Evolutionary conservation across 2,888 invertebrate genomes (phyloP).

Genomic region (Nezara viridula): DNA sequence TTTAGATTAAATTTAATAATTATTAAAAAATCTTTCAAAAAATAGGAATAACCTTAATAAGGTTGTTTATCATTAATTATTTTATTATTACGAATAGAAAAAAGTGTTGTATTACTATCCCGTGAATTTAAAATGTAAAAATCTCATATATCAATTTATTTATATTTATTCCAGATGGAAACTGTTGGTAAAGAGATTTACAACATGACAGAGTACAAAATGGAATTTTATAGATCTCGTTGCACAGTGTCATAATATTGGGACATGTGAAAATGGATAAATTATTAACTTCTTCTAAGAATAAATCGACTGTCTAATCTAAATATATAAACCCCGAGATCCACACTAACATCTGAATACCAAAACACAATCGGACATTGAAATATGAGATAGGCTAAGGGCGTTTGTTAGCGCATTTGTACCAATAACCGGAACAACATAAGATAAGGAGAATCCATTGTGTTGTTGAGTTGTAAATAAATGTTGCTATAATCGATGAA

Average conservation of each 20-base stretch:
- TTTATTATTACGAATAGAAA: too few relatives aligned
- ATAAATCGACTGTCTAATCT: not conserved
- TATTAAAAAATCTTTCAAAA: too few relatives aligned
- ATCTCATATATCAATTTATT: not conserved
- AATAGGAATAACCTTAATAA: too few relatives aligned
- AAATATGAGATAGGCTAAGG: not conserved
- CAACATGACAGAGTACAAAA: too few relatives aligned
- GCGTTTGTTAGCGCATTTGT: constrained; percentile 33
- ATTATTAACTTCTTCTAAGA: not conserved
- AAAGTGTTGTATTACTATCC: too few relatives aligned
- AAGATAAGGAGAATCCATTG: constrained; percentile 18
- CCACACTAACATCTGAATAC: constrained; percentile 21
- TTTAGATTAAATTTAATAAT: too few relatives aligned
- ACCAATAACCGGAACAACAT: not conserved
- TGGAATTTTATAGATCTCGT: too few relatives aligned
- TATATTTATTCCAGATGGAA: not conserved
- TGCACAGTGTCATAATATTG: not conserved
- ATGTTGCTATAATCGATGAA: constrained; percentile 45
- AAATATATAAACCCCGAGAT: not conserved
- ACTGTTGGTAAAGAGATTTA: not conserved
- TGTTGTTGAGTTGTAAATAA: constrained; percentile 45
- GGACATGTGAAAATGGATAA: not conserved
- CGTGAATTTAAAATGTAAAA: too few relatives aligned
- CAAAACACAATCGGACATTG: constrained; percentile 33
- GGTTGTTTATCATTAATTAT: too few relatives aligned